Conservation (phyloP, 2,797 vertebrate species). For the Tapera naevia region DNA sequence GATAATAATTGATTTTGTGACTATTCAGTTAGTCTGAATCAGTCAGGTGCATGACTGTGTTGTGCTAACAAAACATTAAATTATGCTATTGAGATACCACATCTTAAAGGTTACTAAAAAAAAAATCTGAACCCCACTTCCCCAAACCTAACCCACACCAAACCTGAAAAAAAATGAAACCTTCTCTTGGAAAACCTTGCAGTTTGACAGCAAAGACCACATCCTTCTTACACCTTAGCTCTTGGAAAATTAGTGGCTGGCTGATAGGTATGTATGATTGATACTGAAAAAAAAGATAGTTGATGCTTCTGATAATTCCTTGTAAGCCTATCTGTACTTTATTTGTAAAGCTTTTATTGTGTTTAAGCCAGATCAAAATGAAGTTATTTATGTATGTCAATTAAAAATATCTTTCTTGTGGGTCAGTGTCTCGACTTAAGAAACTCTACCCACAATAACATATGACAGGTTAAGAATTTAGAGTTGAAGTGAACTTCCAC, state of each 20-base stretch:
- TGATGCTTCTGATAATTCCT: neutral
- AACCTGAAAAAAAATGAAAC: neutral
- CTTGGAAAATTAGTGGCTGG: neutral
- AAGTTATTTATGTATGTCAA: neutral
- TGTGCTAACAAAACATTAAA: neutral
- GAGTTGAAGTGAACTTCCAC: neutral
- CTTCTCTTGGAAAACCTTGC: neutral
- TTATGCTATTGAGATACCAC: neutral
- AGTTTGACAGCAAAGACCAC: neutral
- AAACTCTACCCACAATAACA: neutral
- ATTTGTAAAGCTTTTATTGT: neutral
- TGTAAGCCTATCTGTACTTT: neutral
- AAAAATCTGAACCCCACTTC: neutral
- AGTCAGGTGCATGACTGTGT: neutral
- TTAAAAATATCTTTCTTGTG: neutral
- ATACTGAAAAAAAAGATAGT: neutral
- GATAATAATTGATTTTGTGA: neutral
- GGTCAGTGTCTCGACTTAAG: neutral
- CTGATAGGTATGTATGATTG: neutral
- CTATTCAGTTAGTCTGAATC: neutral
- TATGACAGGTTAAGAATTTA: neutral
- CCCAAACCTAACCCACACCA: fast-evolving
- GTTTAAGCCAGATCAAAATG: neutral
- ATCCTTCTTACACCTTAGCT: neutral
- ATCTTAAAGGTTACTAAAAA: neutral